Evolutionary conservation across 1,140 invertebrate genomes (phyloP), one percentile per base, ranked within the genome.

Genomic region (Tenebrio molitor): DNA sequence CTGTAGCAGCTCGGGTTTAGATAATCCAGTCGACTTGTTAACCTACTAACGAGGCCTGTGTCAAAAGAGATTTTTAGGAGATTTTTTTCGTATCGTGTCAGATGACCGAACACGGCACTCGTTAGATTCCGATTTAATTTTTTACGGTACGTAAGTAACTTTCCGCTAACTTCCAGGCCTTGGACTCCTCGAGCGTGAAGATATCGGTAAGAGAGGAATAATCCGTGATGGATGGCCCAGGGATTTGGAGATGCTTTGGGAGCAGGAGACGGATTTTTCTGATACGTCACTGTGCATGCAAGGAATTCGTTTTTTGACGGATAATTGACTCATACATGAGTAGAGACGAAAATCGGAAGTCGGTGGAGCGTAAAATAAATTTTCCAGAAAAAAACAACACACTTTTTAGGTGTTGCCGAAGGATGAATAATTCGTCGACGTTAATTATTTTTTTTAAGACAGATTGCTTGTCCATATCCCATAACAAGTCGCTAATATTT

Each of bases 51-150:
- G 8, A 42, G 36, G 2, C 36, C 12, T 58, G 23, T 21, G 19
- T 21, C 44, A 50, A 21, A 50, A 8, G 44, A 5, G 44, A 23
- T 50, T 50, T 50, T 50, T 58, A 3, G n/a, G 42, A n/a, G n/a
- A n/a, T n/a, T n/a, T n/a, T n/a, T n/a, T n/a, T n/a, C n/a, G n/a
- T n/a, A 25, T 12, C n/a, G 64, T 46, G 39, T 25, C 64, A 66
- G 12, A 42, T 42, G 39, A 42, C 34, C n/a, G n/a, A n/a, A n/a
- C n/a, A n/a, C n/a, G n/a, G n/a, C n/a, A n/a, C n/a, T n/a, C n/a
- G n/a, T 66, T 66, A 44, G 25, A 66, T 66, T 66, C 42, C 42
- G 42, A 66, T 66, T 42, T 46, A 42, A 66, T 66, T 66, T 66
- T 42, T 66, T 66, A 44, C 42, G 39, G 39, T 66, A 25, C 17